A percentile compares a stretch with the other conserved stretches of the same genome.
phyloP scores from a whole-genome alignment of 2,888 invertebrate species.

The Steromphala cineraria region DNA sequence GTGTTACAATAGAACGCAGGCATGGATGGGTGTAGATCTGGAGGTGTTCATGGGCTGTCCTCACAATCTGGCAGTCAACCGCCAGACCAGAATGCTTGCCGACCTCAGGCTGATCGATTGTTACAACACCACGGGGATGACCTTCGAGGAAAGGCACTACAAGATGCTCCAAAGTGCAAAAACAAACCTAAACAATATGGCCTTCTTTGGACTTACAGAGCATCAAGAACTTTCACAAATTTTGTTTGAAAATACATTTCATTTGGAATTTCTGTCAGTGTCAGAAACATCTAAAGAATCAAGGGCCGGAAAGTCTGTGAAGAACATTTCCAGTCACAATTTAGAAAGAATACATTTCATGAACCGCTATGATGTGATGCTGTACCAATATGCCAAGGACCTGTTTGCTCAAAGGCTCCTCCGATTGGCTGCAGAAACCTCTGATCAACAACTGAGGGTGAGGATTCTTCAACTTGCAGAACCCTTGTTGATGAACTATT shows the following conservation, averaged over 20 bases:
- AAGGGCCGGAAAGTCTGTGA: no score
- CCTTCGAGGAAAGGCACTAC: slow-evolving; percentile 48
- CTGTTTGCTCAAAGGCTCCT: not conserved
- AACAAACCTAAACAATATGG: slow-evolving; percentile 91
- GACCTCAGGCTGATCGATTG: slow-evolving; percentile 96
- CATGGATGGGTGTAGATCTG: slow-evolving; percentile 85
- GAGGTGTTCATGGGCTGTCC: slow-evolving; percentile 93
- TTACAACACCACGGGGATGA: slow-evolving; percentile 82
- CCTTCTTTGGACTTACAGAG: slow-evolving; percentile 98
- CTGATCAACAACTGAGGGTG: not conserved
- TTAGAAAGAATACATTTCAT: no score
- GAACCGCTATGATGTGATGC: not conserved
- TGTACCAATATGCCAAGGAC: not conserved
- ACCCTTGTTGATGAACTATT: no score
- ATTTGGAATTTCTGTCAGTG: slow-evolving; percentile 56
- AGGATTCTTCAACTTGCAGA: no score
- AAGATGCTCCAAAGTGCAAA: slow-evolving; percentile 96
- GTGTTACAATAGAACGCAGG: slow-evolving; percentile 80
- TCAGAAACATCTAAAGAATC: no score
- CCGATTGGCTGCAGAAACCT: not conserved
- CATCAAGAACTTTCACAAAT: slow-evolving; percentile 83
- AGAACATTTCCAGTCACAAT: no score
- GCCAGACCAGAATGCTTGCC: slow-evolving; percentile 98
- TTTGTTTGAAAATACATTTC: slow-evolving; percentile 72
- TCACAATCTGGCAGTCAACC: slow-evolving; percentile 94